Evolutionary conservation across 2,797 vertebrate genomes (phyloP).

Genomic region (Harpagifer antarcticus): DNA sequence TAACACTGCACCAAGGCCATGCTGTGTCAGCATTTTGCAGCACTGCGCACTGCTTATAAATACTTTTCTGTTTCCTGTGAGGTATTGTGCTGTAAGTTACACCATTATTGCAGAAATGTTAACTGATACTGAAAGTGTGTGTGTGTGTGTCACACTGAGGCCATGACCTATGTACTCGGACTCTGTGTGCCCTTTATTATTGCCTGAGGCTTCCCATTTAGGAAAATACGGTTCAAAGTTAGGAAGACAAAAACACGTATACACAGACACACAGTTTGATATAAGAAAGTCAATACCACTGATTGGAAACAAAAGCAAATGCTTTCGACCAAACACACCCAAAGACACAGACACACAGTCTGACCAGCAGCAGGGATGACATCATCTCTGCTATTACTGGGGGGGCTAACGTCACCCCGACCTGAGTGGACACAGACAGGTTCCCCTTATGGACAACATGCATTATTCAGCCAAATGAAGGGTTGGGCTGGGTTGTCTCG

Average conservation of each 20-base stretch:
- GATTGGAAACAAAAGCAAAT: background rate
- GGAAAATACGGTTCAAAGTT: slow-evolving; percentile 30
- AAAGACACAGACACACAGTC: slow-evolving; percentile 30
- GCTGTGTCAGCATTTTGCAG: slow-evolving; percentile 63
- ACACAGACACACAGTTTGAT: too few species aligned
- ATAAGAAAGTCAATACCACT: too few species aligned
- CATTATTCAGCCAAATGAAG: slow-evolving; percentile 69
- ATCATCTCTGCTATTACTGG: slow-evolving; percentile 65
- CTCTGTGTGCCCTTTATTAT: slow-evolving; percentile 11
- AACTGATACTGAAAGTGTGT: slow-evolving; percentile 15
- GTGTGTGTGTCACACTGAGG: slow-evolving; percentile 10
- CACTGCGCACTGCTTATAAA: slow-evolving; percentile 57
- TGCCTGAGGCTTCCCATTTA: slow-evolving; percentile 35
- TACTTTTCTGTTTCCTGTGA: slow-evolving; percentile 67
- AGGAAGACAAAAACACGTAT: slow-evolving; percentile 32
- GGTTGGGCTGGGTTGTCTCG: slow-evolving; percentile 51
- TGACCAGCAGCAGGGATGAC: slow-evolving; percentile 64
- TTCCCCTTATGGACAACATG: slow-evolving; percentile 50
- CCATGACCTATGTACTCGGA: slow-evolving; percentile 17
- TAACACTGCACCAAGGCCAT: slow-evolving; percentile 48
- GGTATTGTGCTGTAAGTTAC: slow-evolving; percentile 36
- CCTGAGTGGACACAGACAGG: slow-evolving; percentile 40
- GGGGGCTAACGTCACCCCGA: slow-evolving; percentile 62
- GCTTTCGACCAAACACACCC: slow-evolving; percentile 3
- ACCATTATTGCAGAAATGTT: slow-evolving; percentile 17